Evolutionary conservation across 2,113 vertebrate species (phyloP), one percentile per base, ranked within the genome.

Genomic region (Rhinichthys klamathensis): DNA sequence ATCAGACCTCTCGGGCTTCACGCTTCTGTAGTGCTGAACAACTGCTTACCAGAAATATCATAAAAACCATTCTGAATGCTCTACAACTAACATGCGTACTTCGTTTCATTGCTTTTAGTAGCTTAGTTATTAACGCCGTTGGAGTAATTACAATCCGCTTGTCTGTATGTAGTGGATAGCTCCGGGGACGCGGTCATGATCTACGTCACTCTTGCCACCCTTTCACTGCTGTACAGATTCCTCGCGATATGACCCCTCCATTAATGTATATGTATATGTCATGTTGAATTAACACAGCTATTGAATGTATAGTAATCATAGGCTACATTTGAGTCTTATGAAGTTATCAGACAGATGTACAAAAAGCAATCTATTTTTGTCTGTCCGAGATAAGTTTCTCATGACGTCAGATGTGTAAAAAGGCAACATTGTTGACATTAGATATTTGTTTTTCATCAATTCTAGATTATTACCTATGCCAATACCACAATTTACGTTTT

Each of bases 171-270:
- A 49, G 32, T 93, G 90, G 92, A 80, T 16, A 13, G 6, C 60
- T 88, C 92, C 91, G 90, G 90, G 89, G 86, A 78, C 89, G 89
- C 91, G 89, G 92, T 93, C 93, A 93, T 89, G 90, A 92, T 91
- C 49, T 58, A 86, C 85, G 85, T 70, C 81, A 49, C 63, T 60
- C 46, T 21, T 32, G 5, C 44, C 32, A 60, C 74, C 21, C 38
- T 27, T 65, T 75, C 30, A 27, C 30, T 46, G 16, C 38, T 18
- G 38, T 67, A n/a, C 79, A 21, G 79, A 67, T 81, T 65, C 16
- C n/a, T 51, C n/a, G 56, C 30, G 76, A 54, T 41, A 21, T 16
- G 79, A 67, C 35, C 58, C 56, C 12, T 80, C 77, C n/a, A 44
- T 49, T 54, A 54, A 25, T 41, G 6, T 38, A 21, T 38, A 15